Base-by-base conservation (phyloP, 2,113 vertebrate genomes). In the Rhinichthys klamathensis region DNA sequence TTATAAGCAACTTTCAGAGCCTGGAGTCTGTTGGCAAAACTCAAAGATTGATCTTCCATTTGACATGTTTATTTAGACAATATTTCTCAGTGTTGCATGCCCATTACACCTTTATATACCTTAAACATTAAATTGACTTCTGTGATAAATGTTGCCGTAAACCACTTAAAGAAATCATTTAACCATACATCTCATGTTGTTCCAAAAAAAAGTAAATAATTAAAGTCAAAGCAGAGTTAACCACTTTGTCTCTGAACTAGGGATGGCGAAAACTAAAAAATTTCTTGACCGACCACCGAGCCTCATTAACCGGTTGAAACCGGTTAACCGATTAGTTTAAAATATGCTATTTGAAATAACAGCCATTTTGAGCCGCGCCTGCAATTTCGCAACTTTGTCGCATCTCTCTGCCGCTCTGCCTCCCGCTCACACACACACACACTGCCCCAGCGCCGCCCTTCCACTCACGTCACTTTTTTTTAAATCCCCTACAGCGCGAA, bases 51-150 rank as follows among this genome's bases (percentile, higher is more conserved):
- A 11, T 58, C 32, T 30, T 30, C 61, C 12, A 65, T 81, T 81
- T 81, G 44, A 32, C 27, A 32, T 80, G 35, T 69, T 81, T 49
- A 54, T 81, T 81, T 21, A 25, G 27, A 80, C n/a, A 30, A 65
- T 65, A 27, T 32, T 67, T 80, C 56, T 79, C 35, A 44, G 10
- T 12, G 72, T 46, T 60, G 77, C 41, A 80, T 65, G 60, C 16
- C 25, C 11, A 32, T 67, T 51, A n/a, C 18, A 27, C 46, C 35
- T 6, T 54, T 32, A 76, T 76, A 46, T 16, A 32, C 15, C 41
- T 46, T 13, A 44, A 16, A 73, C 11, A 46, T 49, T 74, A 8
- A 74, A 74, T 4, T 25, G 6, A 49, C 72, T 49, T 21, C 35
- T 21, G 8, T 63, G 58, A 80, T 27, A 61, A 80, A 80, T 44